phyloP scores from a whole-genome alignment of 2,113 vertebrate species.

The Meles meles region DNA sequence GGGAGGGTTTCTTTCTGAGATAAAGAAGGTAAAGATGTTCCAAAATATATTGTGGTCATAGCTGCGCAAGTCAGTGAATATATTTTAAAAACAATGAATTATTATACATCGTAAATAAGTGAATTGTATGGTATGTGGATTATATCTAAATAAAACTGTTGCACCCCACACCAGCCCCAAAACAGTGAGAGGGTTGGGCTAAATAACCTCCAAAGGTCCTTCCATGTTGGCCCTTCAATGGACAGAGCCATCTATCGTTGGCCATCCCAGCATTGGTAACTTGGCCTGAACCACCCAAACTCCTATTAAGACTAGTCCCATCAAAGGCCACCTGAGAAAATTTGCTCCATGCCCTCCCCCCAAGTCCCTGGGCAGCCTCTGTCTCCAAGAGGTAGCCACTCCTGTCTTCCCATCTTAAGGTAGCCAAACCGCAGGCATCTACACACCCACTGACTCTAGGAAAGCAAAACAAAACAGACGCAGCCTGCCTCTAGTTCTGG shows the following conservation, averaged over 20 bases:
- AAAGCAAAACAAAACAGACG: background rate
- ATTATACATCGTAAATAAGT: background rate
- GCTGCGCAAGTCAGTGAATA: background rate
- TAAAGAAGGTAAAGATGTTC: background rate
- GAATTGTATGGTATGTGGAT: background rate
- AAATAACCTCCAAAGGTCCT: background rate
- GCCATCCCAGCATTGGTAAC: background rate
- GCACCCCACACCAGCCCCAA: background rate
- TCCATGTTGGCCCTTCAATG: background rate
- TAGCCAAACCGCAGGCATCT: background rate
- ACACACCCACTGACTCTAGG: background rate
- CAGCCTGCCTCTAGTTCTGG: background rate
- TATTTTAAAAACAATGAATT: background rate
- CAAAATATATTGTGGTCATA: background rate
- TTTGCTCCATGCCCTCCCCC: background rate
- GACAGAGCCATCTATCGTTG: background rate
- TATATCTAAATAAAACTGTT: background rate
- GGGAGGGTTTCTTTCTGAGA: background rate
- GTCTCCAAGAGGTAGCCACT: background rate
- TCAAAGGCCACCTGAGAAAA: background rate
- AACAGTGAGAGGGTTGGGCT: background rate
- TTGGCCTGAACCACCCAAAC: background rate
- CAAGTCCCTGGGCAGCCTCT: background rate
- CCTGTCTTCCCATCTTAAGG: background rate
- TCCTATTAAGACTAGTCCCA: background rate